These are phyloP conservation scores for Zaprionus ornatus DNA, from an alignment of 1,140 invertebrate species.

Conservation along the genomic window DNA sequence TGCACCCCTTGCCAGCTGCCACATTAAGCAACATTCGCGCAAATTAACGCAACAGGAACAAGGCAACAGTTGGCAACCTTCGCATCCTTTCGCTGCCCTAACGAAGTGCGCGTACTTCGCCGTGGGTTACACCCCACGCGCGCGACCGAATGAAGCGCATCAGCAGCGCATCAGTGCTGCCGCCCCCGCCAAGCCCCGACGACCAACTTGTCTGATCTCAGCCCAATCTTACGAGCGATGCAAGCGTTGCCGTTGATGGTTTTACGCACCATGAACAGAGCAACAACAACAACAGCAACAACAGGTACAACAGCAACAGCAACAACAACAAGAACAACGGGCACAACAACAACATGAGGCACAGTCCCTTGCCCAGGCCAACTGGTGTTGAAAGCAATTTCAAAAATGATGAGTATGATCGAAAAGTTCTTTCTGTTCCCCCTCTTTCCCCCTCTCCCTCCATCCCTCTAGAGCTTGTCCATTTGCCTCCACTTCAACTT, in stretches of 20 bases:
- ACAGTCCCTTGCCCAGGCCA: constrained; percentile 28
- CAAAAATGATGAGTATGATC: constrained; percentile 84
- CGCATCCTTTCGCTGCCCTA: constrained; percentile 36
- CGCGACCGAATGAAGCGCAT: not conserved
- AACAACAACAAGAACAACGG: constrained; percentile 14
- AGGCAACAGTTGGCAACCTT: not conserved
- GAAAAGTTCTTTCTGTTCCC: constrained; percentile 58
- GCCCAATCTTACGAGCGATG: constrained; percentile 9
- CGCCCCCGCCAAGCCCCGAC: constrained; percentile 12
- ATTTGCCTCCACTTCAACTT: constrained; percentile 7
- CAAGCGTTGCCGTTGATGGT: constrained; percentile 68
- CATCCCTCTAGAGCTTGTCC: constrained; percentile 2
- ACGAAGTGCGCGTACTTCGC: constrained; percentile 69
- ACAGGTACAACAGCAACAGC: constrained; percentile 3
- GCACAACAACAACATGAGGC: constrained; percentile 38
- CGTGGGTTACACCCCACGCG: constrained; percentile 44
- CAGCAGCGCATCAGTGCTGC: not conserved
- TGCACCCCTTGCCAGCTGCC: constrained; percentile 1
- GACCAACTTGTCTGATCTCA: constrained; percentile 14
- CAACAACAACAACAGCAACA: constrained; percentile 20
- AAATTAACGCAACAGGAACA: constrained; percentile 72
- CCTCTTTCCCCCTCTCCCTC: not conserved
- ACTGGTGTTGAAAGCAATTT: constrained; percentile 84
- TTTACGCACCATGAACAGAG: constrained; percentile 60
- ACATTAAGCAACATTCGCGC: constrained; percentile 78